A percentile compares a stretch with the other conserved stretches of the same genome.
These are phyloP conservation scores for Eleutherodactylus coqui DNA, from an alignment of 2,797 vertebrate genomes.

Conservation along the genomic window DNA sequence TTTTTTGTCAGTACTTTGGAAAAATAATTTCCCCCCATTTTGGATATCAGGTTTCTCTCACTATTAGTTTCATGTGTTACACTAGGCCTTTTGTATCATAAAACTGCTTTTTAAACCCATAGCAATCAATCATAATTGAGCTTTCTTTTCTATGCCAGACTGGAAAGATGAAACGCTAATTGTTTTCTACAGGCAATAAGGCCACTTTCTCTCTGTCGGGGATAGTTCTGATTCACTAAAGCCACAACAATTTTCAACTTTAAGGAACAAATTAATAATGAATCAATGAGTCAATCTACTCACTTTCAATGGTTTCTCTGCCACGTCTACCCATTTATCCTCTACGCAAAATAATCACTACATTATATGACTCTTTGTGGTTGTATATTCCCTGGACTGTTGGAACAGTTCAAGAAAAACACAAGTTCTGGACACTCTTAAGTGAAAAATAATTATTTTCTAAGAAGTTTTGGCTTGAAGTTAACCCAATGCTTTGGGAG, in stretches of 20 bases:
- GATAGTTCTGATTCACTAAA: not conserved
- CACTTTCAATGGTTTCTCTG: too few species aligned
- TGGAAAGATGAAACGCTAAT: not conserved
- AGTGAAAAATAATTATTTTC: slow-evolving; percentile 38
- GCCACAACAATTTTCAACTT: not conserved
- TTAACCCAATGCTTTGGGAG: slow-evolving; percentile 36
- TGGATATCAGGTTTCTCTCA: not conserved
- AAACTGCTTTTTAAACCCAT: not conserved
- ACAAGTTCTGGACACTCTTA: slow-evolving; percentile 13
- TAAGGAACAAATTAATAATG: not conserved
- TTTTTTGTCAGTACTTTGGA: too few species aligned
- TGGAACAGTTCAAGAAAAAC: slow-evolving; percentile 27
- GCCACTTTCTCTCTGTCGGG: not conserved
- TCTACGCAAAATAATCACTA: not conserved
- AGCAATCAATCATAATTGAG: not conserved
- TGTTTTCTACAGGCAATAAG: not conserved
- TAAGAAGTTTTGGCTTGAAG: not conserved
- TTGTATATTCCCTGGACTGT: not conserved
- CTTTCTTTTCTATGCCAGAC: not conserved
- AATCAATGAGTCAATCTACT: not conserved
- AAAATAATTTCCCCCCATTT: not conserved
- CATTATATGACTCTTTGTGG: not conserved
- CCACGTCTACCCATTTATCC: not conserved
- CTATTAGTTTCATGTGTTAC: not conserved
- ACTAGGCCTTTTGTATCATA: not conserved